A percentile compares a stretch with the other conserved stretches of the same genome.
phyloP scores from a whole-genome alignment of 2,797 vertebrate genomes.

The Eulemur coronatus region DNA sequence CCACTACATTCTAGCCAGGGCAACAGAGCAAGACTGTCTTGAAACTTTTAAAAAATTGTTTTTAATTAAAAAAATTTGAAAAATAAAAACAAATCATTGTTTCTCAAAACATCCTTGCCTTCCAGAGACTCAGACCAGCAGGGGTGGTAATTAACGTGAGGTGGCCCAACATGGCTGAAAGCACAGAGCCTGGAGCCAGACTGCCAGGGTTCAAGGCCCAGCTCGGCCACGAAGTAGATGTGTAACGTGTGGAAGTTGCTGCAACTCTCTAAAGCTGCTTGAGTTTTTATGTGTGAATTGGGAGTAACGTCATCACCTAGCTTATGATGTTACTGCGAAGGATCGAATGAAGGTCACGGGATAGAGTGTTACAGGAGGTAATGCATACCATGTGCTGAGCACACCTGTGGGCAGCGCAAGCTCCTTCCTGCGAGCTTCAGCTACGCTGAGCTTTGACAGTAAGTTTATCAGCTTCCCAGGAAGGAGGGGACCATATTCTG shows the following conservation, averaged over 20 bases:
- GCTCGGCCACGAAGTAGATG: neutral
- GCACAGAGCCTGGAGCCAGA: neutral
- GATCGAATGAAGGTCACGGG: fast-evolving
- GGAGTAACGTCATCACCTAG: neutral
- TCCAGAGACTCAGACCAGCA: neutral
- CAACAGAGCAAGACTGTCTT: too few relatives aligned
- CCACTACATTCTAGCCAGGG: too few relatives aligned
- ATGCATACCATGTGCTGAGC: neutral
- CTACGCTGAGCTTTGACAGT: neutral
- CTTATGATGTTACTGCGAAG: neutral
- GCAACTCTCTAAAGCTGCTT: neutral
- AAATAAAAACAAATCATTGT: too few relatives aligned
- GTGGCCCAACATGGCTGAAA: neutral
- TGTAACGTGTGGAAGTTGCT: fast-evolving
- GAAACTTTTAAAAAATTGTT: too few relatives aligned
- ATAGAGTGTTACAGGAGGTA: neutral
- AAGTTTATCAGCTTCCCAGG: too few relatives aligned
- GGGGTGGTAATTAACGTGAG: neutral
- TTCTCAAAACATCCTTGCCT: neutral
- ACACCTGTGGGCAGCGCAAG: fast-evolving
- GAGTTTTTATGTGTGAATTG: neutral
- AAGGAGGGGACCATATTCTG: too few relatives aligned
- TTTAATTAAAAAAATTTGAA: too few relatives aligned
- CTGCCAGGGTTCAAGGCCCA: neutral
- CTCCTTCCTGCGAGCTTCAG: neutral